Percentiles rank a stretch among this genome's conserved stretches.
Conservation (phyloP, 2,797 vertebrate genomes). For the Pangasius djambal region DNA sequence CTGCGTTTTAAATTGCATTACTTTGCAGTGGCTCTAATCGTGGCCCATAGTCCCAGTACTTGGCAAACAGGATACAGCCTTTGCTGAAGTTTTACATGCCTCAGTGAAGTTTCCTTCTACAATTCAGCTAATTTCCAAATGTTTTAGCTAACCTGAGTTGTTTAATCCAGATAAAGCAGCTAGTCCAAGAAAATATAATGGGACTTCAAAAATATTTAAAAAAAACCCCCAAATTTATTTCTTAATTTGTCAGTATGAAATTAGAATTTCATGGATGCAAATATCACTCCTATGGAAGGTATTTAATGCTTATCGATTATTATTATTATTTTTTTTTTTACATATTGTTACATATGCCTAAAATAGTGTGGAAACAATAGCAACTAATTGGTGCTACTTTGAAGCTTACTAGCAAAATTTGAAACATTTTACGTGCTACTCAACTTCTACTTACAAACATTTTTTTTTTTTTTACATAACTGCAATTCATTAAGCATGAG, state of each 20-base stretch:
- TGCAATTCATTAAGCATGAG: slow-evolving; percentile 24
- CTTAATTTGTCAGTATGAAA: neutral
- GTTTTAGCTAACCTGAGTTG: neutral
- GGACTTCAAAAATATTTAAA: neutral
- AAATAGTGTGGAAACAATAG: neutral
- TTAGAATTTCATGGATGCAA: neutral
- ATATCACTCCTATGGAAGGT: neutral
- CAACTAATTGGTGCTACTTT: neutral
- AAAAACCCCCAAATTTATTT: neutral
- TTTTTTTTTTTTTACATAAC: neutral
- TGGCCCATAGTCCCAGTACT: neutral
- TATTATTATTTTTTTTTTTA: neutral
- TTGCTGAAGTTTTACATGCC: neutral
- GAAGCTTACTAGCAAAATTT: neutral
- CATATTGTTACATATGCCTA: neutral
- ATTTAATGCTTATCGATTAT: neutral
- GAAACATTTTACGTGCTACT: slow-evolving; percentile 10
- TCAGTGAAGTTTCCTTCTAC: neutral
- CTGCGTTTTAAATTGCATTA: slow-evolving; percentile 2
- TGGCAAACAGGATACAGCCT: neutral
- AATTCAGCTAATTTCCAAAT: neutral
- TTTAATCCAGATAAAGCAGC: neutral
- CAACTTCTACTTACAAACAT: neutral
- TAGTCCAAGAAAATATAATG: neutral
- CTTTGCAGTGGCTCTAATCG: slow-evolving; percentile 8